Evolutionary conservation across 1,140 invertebrate genomes (phyloP).

Genomic region (Sarcophaga peregrina): DNA sequence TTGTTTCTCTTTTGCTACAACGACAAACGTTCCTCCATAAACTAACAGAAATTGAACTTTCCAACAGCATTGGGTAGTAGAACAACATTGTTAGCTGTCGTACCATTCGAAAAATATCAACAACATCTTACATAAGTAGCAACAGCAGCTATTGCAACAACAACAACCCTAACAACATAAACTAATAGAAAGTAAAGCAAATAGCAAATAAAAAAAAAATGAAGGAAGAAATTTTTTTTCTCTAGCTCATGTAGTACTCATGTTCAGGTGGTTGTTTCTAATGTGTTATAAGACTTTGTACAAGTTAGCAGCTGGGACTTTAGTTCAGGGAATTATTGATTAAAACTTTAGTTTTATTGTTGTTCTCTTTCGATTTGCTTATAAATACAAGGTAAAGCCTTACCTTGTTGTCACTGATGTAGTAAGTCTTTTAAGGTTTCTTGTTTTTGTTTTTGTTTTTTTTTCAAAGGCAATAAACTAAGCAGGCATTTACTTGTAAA

Average conservation of each 20-base stretch:
- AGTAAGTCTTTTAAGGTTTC: not conserved
- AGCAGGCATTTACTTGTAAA: not conserved
- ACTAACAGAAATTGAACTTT: not conserved
- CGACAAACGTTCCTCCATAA: conserved; percentile 4
- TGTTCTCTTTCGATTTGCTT: not conserved
- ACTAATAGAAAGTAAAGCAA: not conserved
- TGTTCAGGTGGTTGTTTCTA: conserved; percentile 21
- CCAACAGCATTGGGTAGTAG: not conserved
- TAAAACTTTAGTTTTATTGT: conserved; percentile 5
- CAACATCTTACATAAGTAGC: no score
- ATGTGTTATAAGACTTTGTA: conserved; percentile 21
- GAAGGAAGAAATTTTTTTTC: not conserved
- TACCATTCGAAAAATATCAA: not conserved
- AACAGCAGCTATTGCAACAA: not conserved
- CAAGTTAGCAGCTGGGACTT: conserved; percentile 20
- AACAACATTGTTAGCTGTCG: conserved; percentile 24
- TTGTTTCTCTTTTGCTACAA: not conserved
- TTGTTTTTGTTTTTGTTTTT: not conserved
- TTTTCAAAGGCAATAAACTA: not conserved
- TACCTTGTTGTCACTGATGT: conserved; percentile 21
- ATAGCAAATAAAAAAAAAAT: not conserved
- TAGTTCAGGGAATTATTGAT: conserved; percentile 27
- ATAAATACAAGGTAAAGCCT: not conserved
- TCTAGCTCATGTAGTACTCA: not conserved
- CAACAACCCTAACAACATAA: not conserved